Conservation (phyloP, 2,797 vertebrate genomes). For the Tokudaia muenninki region DNA sequence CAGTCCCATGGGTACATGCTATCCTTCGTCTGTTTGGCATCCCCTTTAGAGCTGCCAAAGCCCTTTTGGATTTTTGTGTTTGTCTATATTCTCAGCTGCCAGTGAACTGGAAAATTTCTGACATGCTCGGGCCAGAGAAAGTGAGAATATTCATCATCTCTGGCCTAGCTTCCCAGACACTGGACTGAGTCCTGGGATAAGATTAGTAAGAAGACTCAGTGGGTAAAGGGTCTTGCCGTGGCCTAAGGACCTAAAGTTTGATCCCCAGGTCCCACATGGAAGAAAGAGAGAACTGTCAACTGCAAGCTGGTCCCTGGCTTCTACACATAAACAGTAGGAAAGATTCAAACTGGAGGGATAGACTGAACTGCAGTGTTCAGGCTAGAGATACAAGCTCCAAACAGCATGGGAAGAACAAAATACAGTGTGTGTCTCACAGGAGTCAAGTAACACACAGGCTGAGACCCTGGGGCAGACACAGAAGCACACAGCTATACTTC, state of each 20-base stretch:
- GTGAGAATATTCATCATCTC: constrained; percentile 9
- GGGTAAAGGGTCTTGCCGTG: not conserved
- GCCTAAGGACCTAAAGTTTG: not conserved
- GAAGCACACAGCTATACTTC: not conserved
- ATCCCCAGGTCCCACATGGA: not conserved
- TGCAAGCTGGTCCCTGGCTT: not conserved
- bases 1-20: not conserved
- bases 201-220: not conserved
- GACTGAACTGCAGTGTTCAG: rapidly evolving
- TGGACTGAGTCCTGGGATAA: not conserved
- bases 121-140: constrained; percentile 36
- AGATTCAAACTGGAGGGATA: not conserved
- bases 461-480: not conserved
- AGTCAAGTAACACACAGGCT: not conserved
- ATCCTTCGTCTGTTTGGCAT: constrained; percentile 59
- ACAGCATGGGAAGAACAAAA: not conserved
- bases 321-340: not conserved
- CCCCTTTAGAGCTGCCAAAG: not conserved
- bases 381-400: not conserved
- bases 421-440: not conserved
- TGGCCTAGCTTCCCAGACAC: not conserved
- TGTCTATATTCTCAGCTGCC: constrained; percentile 9
- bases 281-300: not conserved
- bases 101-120: not conserved
- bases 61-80: not conserved